Evolutionary conservation across 2,888 invertebrate genomes (phyloP), one percentile per base, ranked within the genome.

Genomic region (Agapostemon virescens): DNA sequence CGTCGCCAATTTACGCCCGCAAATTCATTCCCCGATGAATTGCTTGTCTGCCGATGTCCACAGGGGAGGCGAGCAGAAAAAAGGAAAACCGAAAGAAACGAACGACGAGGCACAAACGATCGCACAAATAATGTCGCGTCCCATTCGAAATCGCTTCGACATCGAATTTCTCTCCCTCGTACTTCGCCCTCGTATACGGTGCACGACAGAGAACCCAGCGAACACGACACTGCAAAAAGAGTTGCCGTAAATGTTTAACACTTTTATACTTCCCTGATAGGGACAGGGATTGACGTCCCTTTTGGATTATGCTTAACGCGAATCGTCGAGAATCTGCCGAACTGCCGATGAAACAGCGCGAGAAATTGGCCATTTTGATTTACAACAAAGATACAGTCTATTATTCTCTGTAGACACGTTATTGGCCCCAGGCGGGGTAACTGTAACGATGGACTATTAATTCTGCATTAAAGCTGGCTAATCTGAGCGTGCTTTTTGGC

Each of bases 91-190:
- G 30, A 33, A 63, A 36, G 66, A 49, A 40, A 17, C 23, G 45
- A 52, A 33, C 15, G 61, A 52, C 63, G 17, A 58, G 20, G 55
- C 33, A 69, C 70, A 63, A 81, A 75, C 79, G 69, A 69, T 72
- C 66, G 64, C 45, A 77, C 77, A 74, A 83, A 81, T 81, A 81
- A 81, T 69, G 71, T 77, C 66, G 71, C 64, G 64, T 38, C 33
- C 58, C 30, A 30, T 67, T 75, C 67, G 72, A 74, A 77, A 74
- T 74, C 67, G 74, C 36, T 69, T 52, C 63, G 67, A 52, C 74
- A 26, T 71, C 36, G 69, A 74, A 74, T 68, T 72, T 77, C 71
- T 69, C 26, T 30, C 58, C 40, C 20, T 49, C 55, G 30, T 55
- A 55, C 26, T 26, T n/a, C 15, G 1, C n/a, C 26, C n/a, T n/a